Conservation (phyloP, 2,888 invertebrate species). For the Nomada hirtipes region DNA sequence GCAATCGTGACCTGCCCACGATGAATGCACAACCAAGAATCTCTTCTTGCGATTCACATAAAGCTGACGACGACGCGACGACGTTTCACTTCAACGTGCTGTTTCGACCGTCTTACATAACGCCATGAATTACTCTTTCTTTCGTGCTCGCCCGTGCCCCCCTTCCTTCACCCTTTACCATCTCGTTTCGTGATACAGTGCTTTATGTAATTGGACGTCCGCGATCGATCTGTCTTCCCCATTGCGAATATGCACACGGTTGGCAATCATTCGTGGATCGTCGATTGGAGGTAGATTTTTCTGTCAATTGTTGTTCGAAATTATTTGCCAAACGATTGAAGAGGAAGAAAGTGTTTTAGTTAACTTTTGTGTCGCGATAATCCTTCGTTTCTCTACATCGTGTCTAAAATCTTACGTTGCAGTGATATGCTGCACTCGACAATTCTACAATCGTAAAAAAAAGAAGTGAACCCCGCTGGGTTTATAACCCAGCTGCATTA, state of each 20-base stretch:
- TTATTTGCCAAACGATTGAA: too few species aligned
- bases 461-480: too few species aligned
- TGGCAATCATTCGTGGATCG: too few species aligned
- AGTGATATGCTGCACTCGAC: too few species aligned
- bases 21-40: slow-evolving; percentile 37
- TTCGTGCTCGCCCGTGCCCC: neutral
- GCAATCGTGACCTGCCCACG: slow-evolving; percentile 29
- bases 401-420: too few species aligned
- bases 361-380: too few species aligned
- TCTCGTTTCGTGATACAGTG: neutral
- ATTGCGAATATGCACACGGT: too few species aligned
- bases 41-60: slow-evolving; percentile 25
- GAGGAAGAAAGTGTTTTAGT: too few species aligned
- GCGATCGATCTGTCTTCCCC: neutral
- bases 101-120: slow-evolving; percentile 45
- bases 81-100: slow-evolving; percentile 51
- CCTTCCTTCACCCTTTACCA: neutral
- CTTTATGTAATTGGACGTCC: neutral
- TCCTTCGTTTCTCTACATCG: too few species aligned
- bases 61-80: slow-evolving; percentile 8
- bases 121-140: neutral
- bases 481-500: too few species aligned
- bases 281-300: neutral
- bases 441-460: too few species aligned
- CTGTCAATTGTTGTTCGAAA: neutral